Conservation (phyloP, 2,888 invertebrate genomes). For the Agonopterix alstromeriana region DNA sequence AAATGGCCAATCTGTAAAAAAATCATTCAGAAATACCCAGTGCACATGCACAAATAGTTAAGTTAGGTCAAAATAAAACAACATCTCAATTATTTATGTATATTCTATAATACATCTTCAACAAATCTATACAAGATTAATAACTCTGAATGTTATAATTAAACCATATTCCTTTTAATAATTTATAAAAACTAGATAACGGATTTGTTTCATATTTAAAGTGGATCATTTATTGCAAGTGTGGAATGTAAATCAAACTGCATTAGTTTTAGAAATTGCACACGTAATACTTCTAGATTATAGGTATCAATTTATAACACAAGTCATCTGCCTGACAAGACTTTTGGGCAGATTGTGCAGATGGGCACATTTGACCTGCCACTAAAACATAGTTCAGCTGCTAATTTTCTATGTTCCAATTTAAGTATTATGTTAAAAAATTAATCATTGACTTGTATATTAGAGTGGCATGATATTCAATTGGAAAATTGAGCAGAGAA, state of each 20-base stretch:
- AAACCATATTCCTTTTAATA: slow-evolving; percentile 22
- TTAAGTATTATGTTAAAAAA: neutral
- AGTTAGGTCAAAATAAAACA: slow-evolving; percentile 19
- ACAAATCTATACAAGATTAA: slow-evolving; percentile 53
- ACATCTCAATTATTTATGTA: slow-evolving; percentile 36
- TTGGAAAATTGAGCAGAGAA: no score
- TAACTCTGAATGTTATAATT: slow-evolving; percentile 31
- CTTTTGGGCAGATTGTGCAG: neutral
- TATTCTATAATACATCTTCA: slow-evolving; percentile 58
- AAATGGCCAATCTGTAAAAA: no score
- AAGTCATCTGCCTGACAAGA: no score
- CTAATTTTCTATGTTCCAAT: neutral
- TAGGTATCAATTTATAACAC: no score
- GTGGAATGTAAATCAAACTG: slow-evolving; percentile 5
- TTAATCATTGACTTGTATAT: no score
- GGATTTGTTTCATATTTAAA: slow-evolving; percentile 9
- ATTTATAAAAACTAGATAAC: slow-evolving; percentile 24
- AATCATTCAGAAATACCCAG: neutral
- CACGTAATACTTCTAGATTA: no score
- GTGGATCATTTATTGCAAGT: slow-evolving; percentile 14
- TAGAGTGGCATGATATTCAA: no score
- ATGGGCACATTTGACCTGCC: neutral
- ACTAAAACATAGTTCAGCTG: neutral
- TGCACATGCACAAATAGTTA: slow-evolving; percentile 19
- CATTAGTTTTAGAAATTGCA: no score